These are phyloP conservation scores for Silurus asotus DNA, from an alignment of 2,113 vertebrate species.

Conservation along the genomic window DNA sequence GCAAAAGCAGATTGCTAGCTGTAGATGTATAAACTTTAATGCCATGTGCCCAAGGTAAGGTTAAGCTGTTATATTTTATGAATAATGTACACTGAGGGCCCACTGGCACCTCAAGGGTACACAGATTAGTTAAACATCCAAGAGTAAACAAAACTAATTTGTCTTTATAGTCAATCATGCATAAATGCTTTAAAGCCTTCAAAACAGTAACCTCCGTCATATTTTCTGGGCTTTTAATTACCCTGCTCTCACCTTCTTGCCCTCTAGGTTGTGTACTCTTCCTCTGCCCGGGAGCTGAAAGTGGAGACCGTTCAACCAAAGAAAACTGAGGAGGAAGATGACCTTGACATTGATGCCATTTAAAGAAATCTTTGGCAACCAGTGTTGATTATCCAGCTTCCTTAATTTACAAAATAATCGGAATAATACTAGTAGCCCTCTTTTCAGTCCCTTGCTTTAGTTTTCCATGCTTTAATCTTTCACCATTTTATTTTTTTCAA, in stretches of 20 bases:
- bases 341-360: slow-evolving; percentile 99
- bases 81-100: not conserved
- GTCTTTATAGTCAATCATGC: not conserved
- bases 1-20: not conserved
- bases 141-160: not conserved
- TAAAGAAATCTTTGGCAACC: slow-evolving; percentile 64
- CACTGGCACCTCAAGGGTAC: not conserved
- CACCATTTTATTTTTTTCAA: slow-evolving; percentile 4
- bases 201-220: not conserved
- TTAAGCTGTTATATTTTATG: not conserved
- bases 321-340: slow-evolving; percentile 84
- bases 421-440: slow-evolving; percentile 31
- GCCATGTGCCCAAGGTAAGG: not conserved
- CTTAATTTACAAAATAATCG: slow-evolving; percentile 58
- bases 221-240: not conserved
- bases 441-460: slow-evolving; percentile 39
- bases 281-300: slow-evolving; percentile 89
- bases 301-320: slow-evolving; percentile 91
- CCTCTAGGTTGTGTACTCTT: slow-evolving; percentile 91
- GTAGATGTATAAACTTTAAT: not conserved
- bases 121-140: not conserved
- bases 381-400: slow-evolving; percentile 59
- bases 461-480: not conserved
- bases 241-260: slow-evolving; percentile 20
- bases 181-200: not conserved